Evolutionary conservation across 2,888 invertebrate genomes (phyloP).

Genomic region (Synergus gifuensis): DNA sequence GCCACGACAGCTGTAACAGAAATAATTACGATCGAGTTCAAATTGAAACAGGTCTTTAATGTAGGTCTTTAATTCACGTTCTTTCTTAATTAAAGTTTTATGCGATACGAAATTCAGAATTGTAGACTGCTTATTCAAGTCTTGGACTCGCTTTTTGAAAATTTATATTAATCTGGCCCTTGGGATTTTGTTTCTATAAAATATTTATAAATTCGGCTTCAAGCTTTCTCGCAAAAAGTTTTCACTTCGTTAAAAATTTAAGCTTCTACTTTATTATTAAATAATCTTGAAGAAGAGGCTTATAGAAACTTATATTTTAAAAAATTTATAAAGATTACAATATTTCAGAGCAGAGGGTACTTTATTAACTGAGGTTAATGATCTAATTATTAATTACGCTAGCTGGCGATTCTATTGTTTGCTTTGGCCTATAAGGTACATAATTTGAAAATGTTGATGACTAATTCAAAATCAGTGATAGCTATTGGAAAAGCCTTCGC

Average conservation of each 20-base stretch:
- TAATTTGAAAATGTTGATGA: not conserved
- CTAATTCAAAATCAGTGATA: not conserved
- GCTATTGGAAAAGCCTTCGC: not conserved
- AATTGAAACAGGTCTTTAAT: not conserved
- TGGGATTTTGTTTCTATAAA: not conserved
- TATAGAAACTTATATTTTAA: too few relatives aligned
- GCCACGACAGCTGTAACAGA: conserved; percentile 70
- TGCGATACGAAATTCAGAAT: not conserved
- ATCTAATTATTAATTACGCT: not conserved
- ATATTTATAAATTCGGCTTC: not conserved
- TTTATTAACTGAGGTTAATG: not conserved
- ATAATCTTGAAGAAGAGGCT: too few relatives aligned
- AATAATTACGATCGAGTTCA: conserved; percentile 9
- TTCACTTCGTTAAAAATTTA: too few relatives aligned
- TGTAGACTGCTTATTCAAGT: not conserved
- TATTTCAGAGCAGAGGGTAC: not conserved
- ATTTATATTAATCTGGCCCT: not conserved
- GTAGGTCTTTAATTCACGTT: not conserved
- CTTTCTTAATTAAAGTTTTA: conserved; percentile 12
- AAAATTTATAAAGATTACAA: not conserved
- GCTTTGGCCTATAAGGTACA: not conserved
- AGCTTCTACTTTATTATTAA: too few relatives aligned
- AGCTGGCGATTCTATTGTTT: not conserved
- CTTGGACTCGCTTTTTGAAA: not conserved
- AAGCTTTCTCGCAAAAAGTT: too few relatives aligned